phyloP scores from a whole-genome alignment of 92 coral and sea anemone genomes.

The Epizoanthus rinbou region DNA sequence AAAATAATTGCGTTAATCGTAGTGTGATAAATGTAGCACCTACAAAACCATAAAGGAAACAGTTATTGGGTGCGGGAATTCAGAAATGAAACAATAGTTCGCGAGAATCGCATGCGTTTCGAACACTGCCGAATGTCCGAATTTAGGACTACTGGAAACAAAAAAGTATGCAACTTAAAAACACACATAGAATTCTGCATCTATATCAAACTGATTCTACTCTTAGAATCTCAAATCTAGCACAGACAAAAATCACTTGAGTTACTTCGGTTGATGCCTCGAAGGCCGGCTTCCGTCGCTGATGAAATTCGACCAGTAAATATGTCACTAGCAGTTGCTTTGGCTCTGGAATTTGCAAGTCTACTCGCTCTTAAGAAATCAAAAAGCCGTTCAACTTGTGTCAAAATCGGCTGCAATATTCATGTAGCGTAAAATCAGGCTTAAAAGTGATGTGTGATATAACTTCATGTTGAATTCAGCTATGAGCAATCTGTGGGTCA shows the following conservation, averaged over 20 bases:
- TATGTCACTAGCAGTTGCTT: no score
- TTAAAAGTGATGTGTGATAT: background rate
- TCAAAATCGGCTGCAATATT: background rate
- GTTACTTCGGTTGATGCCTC: no score
- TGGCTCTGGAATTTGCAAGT: background rate
- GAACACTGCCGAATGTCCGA: background rate
- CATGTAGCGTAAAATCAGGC: background rate
- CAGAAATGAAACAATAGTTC: background rate
- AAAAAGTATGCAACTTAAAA: no score
- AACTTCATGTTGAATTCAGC: no score
- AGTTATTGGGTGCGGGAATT: background rate
- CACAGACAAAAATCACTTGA: no score
- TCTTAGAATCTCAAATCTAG: no score
- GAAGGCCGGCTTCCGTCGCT: constrained; percentile 1
- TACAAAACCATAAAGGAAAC: constrained; percentile 14
- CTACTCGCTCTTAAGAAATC: background rate
- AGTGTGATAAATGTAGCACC: constrained; percentile 19
- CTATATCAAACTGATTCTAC: no score
- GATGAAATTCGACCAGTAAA: background rate
- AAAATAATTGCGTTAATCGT: background rate
- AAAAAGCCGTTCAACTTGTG: background rate
- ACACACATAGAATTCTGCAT: no score
- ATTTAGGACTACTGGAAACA: background rate
- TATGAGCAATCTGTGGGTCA: no score
- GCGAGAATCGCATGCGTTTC: background rate